These are phyloP conservation scores for Eledone cirrhosa DNA, from an alignment of 2,888 invertebrate genomes.

Conservation along the genomic window DNA sequence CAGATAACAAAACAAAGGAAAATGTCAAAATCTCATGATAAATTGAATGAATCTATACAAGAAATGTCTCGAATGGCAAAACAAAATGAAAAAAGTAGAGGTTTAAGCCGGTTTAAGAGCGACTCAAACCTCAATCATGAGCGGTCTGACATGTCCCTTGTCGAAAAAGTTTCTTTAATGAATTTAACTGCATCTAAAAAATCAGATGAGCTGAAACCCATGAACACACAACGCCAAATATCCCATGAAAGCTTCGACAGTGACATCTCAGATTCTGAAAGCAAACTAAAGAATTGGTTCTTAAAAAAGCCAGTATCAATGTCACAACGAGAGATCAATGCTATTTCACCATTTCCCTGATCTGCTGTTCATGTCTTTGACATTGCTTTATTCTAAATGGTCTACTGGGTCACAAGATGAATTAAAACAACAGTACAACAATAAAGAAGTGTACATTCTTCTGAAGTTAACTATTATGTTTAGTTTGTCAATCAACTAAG, in stretches of 20 bases:
- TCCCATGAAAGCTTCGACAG: not conserved
- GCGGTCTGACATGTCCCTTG: slow-evolving; percentile 12
- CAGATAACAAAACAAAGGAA: not conserved
- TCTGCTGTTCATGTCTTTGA: too few relatives aligned
- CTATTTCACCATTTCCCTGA: slow-evolving; percentile 2
- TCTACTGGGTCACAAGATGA: too few relatives aligned
- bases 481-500: too few relatives aligned
- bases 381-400: too few relatives aligned
- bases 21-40: not conserved
- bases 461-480: too few relatives aligned
- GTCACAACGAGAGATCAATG: slow-evolving; percentile 9
- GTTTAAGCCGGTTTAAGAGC: not conserved
- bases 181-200: slow-evolving; percentile 1
- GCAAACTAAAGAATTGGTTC: not conserved
- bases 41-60: not conserved
- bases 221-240: not conserved
- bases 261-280: not conserved
- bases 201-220: not conserved
- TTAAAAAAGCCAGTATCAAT: not conserved
- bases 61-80: not conserved
- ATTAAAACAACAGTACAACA: too few relatives aligned
- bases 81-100: not conserved
- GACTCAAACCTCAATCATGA: slow-evolving; percentile 9
- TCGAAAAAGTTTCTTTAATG: slow-evolving; percentile 7
- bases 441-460: too few relatives aligned